Conservation (phyloP, 2,888 invertebrate genomes). For the Notocelia uddmanniana region DNA sequence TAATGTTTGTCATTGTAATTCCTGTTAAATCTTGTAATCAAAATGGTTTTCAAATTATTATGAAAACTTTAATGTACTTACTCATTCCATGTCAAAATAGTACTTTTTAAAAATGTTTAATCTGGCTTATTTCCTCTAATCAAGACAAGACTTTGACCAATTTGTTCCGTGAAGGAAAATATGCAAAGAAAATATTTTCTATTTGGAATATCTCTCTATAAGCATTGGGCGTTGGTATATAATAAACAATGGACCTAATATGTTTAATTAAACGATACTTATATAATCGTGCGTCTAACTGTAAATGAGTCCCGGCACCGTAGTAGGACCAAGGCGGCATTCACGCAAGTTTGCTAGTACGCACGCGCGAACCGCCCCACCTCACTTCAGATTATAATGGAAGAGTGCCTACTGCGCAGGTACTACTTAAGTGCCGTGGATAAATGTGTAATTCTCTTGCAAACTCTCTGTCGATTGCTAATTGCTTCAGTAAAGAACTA, state of each 20-base stretch:
- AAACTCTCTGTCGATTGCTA: too few species aligned
- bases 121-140: slow-evolving; percentile 51
- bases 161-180: slow-evolving; percentile 55
- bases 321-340: not conserved
- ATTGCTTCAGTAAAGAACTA: too few species aligned
- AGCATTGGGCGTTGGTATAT: slow-evolving; percentile 58
- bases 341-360: not conserved
- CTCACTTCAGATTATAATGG: not conserved
- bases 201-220: slow-evolving; percentile 83
- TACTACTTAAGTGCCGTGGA: not conserved
- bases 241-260: not conserved
- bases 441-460: too few species aligned
- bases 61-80: slow-evolving; percentile 46
- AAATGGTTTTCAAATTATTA: slow-evolving; percentile 41
- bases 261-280: not conserved
- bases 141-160: slow-evolving; percentile 71
- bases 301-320: too few species aligned
- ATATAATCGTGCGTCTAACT: too few species aligned
- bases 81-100: slow-evolving; percentile 46
- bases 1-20: slow-evolving; percentile 36
- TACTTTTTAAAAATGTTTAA: slow-evolving; percentile 32
- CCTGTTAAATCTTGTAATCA: slow-evolving; percentile 34
- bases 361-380: not conserved
- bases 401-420: not conserved
- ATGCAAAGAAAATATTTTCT: slow-evolving; percentile 64